Percentiles rank a stretch among this genome's conserved stretches.
phyloP scores from a whole-genome alignment of 2,888 invertebrate species.

The Sisyra nigra region DNA sequence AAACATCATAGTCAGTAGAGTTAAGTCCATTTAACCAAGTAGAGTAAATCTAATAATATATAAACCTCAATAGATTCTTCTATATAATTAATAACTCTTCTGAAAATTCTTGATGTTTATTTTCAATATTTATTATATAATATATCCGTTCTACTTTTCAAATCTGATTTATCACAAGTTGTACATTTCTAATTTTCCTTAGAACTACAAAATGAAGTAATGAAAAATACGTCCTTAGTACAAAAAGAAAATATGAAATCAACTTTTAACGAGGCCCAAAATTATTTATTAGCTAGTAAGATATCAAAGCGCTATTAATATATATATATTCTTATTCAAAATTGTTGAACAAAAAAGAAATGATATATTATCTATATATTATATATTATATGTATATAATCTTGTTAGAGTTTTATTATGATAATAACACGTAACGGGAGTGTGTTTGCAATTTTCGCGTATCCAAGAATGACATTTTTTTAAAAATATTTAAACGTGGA shows the following conservation, averaged over 20 bases:
- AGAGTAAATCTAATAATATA: too few species aligned
- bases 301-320: slow-evolving; percentile 5
- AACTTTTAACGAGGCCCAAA: slow-evolving; percentile 5
- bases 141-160: neutral
- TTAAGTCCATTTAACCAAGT: too few species aligned
- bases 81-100: too few species aligned
- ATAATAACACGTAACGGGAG: neutral
- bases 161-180: too few species aligned
- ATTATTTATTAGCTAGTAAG: slow-evolving; percentile 6
- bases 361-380: slow-evolving; percentile 5
- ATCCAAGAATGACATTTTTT: neutral
- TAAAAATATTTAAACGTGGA: neutral
- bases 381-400: slow-evolving; percentile 5
- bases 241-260: slow-evolving; percentile 4
- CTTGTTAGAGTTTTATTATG: slow-evolving; percentile 4
- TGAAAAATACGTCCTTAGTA: slow-evolving; percentile 8
- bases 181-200: too few species aligned
- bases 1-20: too few species aligned
- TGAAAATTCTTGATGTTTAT: neutral
- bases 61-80: too few species aligned
- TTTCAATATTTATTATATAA: neutral
- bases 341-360: slow-evolving; percentile 4
- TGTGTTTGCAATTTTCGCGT: neutral
- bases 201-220: neutral
- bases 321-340: slow-evolving; percentile 3